Evolutionary conservation across 2,888 invertebrate species (phyloP).

Genomic region (Oligia fasciuncula): DNA sequence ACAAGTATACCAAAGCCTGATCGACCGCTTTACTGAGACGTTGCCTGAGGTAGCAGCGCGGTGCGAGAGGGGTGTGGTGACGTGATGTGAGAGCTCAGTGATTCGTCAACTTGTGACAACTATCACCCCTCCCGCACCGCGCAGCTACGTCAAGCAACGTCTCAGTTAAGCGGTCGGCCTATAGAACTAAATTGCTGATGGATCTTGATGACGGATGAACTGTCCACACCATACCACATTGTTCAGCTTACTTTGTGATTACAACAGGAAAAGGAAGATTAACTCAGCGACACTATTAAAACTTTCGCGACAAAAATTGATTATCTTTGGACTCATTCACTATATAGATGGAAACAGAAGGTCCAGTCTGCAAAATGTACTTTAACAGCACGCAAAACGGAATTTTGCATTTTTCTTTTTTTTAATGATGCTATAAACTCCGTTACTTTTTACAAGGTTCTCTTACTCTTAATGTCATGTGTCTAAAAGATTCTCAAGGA

Average conservation of each 20-base stretch:
- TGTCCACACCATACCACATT: constrained; percentile 15
- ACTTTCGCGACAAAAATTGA: constrained; percentile 62
- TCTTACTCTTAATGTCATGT: background rate
- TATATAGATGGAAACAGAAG: background rate
- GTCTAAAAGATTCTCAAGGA: background rate
- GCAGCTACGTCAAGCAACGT: too few species aligned
- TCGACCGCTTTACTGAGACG: too few species aligned
- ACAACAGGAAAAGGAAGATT: constrained; percentile 49
- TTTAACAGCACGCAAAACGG: too few species aligned
- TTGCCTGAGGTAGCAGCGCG: too few species aligned
- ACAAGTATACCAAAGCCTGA: background rate
- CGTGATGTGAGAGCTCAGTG: too few species aligned
- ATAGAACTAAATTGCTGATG: background rate
- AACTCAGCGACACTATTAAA: constrained; percentile 63
- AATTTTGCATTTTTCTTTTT: too few species aligned
- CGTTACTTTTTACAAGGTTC: too few species aligned
- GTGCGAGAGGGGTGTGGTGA: too few species aligned
- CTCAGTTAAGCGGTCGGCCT: too few species aligned
- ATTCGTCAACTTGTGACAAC: too few species aligned
- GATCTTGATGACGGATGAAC: constrained; percentile 21
- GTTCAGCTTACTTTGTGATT: constrained; percentile 34
- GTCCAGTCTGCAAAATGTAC: background rate
- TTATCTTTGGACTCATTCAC: constrained; percentile 50
- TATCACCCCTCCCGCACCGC: too few species aligned
- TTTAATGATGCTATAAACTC: too few species aligned